Conservation (phyloP, 2,797 vertebrate species). For the Rhynchotus rufescens region DNA sequence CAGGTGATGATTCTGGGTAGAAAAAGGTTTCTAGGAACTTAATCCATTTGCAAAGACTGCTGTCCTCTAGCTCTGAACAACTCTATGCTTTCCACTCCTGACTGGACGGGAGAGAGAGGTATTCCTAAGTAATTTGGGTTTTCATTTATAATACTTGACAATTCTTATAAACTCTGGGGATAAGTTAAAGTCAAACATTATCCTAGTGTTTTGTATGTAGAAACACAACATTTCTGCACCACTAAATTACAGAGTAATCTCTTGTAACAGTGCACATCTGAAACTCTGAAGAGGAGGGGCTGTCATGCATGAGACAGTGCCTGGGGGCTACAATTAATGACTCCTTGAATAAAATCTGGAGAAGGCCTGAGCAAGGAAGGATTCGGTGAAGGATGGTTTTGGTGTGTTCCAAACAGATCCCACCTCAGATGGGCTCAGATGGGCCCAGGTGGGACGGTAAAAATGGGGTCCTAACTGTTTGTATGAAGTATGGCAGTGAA, state of each 20-base stretch:
- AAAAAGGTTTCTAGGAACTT: not conserved
- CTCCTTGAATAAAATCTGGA: not conserved
- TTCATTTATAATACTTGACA: not conserved
- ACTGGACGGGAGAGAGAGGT: not conserved
- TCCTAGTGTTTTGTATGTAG: not conserved
- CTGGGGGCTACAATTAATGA: not conserved
- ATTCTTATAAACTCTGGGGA: not conserved
- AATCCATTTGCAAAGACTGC: not conserved
- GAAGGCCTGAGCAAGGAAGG: not conserved
- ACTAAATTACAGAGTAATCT: not conserved
- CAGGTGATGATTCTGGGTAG: not conserved
- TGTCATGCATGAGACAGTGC: not conserved
- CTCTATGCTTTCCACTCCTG: not conserved
- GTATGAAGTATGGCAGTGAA: not conserved
- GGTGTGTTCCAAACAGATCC: not conserved
- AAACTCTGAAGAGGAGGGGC: not conserved
- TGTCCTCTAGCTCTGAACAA: not conserved
- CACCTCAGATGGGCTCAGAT: fast-evolving
- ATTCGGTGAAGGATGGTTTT: not conserved
- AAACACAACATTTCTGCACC: not conserved
- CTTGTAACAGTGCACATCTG: not conserved
- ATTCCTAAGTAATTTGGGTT: not conserved
- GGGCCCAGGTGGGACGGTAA: not conserved
- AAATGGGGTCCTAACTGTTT: not conserved
- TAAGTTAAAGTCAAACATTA: not conserved